phyloP scores from a whole-genome alignment of 2,888 invertebrate species.

The Caenorhabditis sinica region DNA sequence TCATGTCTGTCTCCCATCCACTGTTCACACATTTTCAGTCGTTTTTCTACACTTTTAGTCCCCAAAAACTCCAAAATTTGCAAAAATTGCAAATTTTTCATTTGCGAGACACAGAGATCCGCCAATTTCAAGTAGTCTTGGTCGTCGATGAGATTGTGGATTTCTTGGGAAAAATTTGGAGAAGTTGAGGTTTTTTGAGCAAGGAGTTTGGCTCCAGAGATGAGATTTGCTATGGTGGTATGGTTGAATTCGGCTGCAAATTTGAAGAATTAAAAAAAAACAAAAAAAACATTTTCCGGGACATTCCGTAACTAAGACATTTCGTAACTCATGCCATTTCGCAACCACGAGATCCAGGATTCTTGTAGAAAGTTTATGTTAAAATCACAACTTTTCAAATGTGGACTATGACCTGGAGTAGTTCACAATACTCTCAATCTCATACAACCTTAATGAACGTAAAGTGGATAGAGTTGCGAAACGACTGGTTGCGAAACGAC shows the following conservation, averaged over 20 bases:
- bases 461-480: no score
- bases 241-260: slow-evolving; percentile 34
- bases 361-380: no score
- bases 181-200: slow-evolving; percentile 13
- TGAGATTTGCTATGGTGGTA: slow-evolving; percentile 24
- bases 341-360: no score
- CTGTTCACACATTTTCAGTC: slow-evolving; percentile 70
- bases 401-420: no score
- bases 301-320: no score
- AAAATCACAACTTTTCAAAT: no score
- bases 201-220: slow-evolving; percentile 32
- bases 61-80: slow-evolving; percentile 73
- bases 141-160: slow-evolving; percentile 64
- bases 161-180: slow-evolving; percentile 29
- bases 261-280: neutral
- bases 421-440: no score
- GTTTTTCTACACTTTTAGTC: slow-evolving; percentile 60
- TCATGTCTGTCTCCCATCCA: slow-evolving; percentile 68
- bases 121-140: slow-evolving; percentile 59
- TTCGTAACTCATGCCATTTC: no score
- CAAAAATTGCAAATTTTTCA: slow-evolving; percentile 63
- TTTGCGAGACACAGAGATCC: slow-evolving; percentile 64
- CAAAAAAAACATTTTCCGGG: neutral
- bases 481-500: no score
- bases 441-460: no score